These are phyloP conservation scores for Drosophila quadrilineata DNA, from an alignment of 1,140 invertebrate species.

Conservation along the genomic window DNA sequence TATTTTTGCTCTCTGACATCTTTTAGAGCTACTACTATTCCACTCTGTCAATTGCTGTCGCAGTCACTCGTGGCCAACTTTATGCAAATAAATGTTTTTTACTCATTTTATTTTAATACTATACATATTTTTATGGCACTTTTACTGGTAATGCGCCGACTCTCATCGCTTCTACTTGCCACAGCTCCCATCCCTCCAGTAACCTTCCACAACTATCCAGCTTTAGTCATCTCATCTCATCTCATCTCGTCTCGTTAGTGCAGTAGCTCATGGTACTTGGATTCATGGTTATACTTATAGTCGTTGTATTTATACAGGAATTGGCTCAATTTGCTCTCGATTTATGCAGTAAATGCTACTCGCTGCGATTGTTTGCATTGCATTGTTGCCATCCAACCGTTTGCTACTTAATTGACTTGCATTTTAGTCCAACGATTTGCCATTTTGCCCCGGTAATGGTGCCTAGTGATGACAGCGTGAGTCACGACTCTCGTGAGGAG, in stretches of 20 bases:
- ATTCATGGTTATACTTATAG: no score
- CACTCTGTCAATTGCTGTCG: slow-evolving; percentile 47
- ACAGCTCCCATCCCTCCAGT: background rate
- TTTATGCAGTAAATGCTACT: slow-evolving; percentile 70
- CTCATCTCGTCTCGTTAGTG: slow-evolving; percentile 74
- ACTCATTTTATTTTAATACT: slow-evolving; percentile 80
- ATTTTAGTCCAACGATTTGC: slow-evolving; percentile 52
- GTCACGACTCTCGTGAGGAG: background rate
- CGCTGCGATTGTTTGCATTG: slow-evolving; percentile 74
- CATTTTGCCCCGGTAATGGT: slow-evolving; percentile 54
- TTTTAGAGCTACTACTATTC: background rate
- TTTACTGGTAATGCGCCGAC: slow-evolving; percentile 61
- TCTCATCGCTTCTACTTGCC: slow-evolving; percentile 33
- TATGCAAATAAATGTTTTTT: slow-evolving; percentile 80
- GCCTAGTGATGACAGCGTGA: slow-evolving; percentile 51
- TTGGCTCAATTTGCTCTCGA: slow-evolving; percentile 77
- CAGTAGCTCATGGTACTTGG: no score
- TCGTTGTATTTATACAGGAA: slow-evolving; percentile 73
- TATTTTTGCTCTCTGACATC: background rate
- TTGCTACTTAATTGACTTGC: slow-evolving; percentile 79
- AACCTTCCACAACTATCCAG: background rate
- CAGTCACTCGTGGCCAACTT: slow-evolving; percentile 58
- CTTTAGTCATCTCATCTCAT: slow-evolving; percentile 5
- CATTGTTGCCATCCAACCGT: slow-evolving; percentile 56
- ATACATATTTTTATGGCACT: slow-evolving; percentile 79